Percentiles rank a stretch among this genome's conserved stretches.
These are phyloP conservation scores for Ctenoplectra terminalis DNA, from an alignment of 1,140 invertebrate species.

Conservation along the genomic window DNA sequence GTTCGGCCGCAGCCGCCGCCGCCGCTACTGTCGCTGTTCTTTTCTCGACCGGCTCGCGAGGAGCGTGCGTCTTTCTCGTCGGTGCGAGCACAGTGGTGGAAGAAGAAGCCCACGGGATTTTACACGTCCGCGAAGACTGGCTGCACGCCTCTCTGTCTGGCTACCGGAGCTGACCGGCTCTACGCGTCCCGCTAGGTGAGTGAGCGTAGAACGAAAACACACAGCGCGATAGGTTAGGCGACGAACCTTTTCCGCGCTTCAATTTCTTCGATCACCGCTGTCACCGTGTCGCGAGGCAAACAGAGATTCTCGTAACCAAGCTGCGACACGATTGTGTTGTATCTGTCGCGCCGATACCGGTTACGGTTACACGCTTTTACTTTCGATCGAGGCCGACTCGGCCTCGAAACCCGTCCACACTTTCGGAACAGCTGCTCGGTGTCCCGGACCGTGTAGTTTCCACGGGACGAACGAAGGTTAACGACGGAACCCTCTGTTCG, in stretches of 20 bases:
- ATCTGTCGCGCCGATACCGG: constrained; percentile 37
- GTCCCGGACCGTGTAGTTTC: constrained; percentile 5
- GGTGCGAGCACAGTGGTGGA: constrained; percentile 33
- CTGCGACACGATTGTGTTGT: neutral
- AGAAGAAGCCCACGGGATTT: constrained; percentile 31
- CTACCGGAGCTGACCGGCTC: constrained; percentile 11
- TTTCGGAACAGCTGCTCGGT: constrained; percentile 53
- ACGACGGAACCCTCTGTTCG: neutral
- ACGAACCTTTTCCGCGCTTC: neutral
- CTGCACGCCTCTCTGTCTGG: neutral
- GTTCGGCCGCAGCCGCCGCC: constrained; percentile 7
- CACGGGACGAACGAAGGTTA: constrained; percentile 2
- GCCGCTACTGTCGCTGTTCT: constrained; percentile 44
- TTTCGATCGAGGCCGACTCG: constrained; percentile 50
- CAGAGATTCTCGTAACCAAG: constrained; percentile 9
- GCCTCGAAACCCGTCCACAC: constrained; percentile 41
- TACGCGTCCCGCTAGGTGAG: constrained; percentile 38
- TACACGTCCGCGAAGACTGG: constrained; percentile 3
- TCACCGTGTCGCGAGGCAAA: too few relatives aligned
- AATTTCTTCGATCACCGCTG: neutral
- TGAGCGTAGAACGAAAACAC: neutral
- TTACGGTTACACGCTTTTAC: constrained; percentile 51
- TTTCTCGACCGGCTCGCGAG: constrained; percentile 40
- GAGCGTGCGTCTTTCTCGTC: constrained; percentile 34
- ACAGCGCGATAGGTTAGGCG: constrained; percentile 25